Percentiles rank a stretch among this genome's conserved stretches.
Conservation (phyloP, 2,113 vertebrate genomes). For the Phalacrocorax brasilianus region DNA sequence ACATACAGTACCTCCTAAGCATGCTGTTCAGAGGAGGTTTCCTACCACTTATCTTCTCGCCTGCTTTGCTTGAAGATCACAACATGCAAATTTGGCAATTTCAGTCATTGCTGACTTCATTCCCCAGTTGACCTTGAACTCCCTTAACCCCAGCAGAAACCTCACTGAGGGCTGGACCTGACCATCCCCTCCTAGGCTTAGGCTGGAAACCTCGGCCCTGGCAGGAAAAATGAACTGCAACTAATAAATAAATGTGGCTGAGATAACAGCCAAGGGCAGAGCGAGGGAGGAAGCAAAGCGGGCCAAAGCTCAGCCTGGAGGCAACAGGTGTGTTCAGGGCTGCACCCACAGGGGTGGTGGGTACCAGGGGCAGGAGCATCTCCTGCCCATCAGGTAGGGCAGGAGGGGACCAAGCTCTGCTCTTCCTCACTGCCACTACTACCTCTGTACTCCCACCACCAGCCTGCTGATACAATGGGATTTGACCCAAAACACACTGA, state of each 20-base stretch:
- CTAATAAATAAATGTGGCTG: neutral
- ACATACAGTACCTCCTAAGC: neutral
- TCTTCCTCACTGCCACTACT: neutral
- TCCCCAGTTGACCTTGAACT: neutral
- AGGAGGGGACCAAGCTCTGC: neutral
- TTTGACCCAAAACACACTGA: neutral
- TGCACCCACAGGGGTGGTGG: neutral
- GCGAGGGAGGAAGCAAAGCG: rapidly evolving
- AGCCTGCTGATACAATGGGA: neutral
- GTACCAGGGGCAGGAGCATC: neutral
- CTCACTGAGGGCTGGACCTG: neutral
- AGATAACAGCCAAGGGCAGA: neutral
- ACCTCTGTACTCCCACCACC: rapidly evolving
- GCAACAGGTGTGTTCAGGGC: neutral
- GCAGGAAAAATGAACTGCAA: neutral
- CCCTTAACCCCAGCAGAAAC: neutral
- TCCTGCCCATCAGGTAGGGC: neutral
- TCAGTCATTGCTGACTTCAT: neutral
- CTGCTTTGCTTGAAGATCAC: neutral
- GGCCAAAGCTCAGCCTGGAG: neutral
- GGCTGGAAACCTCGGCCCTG: neutral
- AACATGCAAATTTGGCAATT: neutral
- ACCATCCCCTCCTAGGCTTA: neutral
- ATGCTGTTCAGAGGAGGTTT: neutral
- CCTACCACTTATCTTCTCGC: neutral